Conservation (phyloP, 2,113 vertebrate species). For the Entomyzon cyanotis region DNA sequence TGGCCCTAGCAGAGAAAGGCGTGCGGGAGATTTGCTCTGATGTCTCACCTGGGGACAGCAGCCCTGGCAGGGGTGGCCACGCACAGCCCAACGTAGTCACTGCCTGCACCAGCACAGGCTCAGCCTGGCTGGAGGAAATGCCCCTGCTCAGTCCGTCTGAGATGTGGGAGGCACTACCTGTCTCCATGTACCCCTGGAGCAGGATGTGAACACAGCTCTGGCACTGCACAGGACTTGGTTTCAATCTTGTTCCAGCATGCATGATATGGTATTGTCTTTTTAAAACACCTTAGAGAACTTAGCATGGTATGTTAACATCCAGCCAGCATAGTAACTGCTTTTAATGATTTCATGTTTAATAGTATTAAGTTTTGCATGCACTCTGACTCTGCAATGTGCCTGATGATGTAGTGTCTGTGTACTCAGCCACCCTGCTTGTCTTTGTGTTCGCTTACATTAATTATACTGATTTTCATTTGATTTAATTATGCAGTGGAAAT, state of each 20-base stretch:
- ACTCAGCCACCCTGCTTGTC: not conserved
- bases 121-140: not conserved
- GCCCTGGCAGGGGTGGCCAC: not conserved
- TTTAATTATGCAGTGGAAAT: not conserved
- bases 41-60: not conserved
- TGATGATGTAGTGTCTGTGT: not conserved
- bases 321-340: not conserved
- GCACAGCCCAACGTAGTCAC: not conserved
- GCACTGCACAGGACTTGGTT: not conserved
- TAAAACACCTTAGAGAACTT: not conserved
- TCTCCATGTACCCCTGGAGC: fast-evolving
- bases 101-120: not conserved
- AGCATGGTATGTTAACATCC: not conserved
- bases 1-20: not conserved
- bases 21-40: fast-evolving
- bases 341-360: not conserved
- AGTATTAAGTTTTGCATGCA: not conserved
- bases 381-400: not conserved
- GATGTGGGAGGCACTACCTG: fast-evolving
- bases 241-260: fast-evolving
- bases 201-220: fast-evolving
- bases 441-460: not conserved
- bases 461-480: not conserved
- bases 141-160: not conserved
- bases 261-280: not conserved